Evolutionary conservation across 2,113 vertebrate species (phyloP).

Genomic region (Spea bombifrons): DNA sequence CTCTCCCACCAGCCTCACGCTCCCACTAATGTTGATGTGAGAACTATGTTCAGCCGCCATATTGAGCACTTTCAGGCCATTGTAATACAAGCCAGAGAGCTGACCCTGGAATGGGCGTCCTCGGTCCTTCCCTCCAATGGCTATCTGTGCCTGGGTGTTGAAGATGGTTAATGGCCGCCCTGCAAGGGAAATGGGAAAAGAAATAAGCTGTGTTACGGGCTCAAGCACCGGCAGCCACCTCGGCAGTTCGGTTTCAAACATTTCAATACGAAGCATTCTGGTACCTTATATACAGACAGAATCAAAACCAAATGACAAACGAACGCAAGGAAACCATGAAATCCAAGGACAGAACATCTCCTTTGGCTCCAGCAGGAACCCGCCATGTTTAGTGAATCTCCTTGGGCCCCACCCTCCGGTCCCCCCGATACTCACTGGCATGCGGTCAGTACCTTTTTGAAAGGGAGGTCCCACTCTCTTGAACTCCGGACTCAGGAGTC

Average conservation of each 20-base stretch:
- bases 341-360: too few species aligned
- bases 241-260: too few species aligned
- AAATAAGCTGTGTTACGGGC: not conserved
- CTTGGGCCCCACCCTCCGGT: too few species aligned
- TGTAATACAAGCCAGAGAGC: slow-evolving; percentile 96
- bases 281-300: too few species aligned
- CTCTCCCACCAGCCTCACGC: slow-evolving; percentile 91
- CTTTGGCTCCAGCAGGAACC: too few species aligned
- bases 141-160: slow-evolving; percentile 98
- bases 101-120: slow-evolving; percentile 96
- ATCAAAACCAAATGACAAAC: too few species aligned
- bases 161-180: slow-evolving; percentile 98
- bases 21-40: slow-evolving; percentile 94
- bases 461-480: slow-evolving; percentile 45
- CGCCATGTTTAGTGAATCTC: too few species aligned
- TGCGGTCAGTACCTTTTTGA: slow-evolving; percentile 40
- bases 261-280: too few species aligned
- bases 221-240: too few species aligned
- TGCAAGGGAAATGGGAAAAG: slow-evolving; percentile 49
- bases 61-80: slow-evolving; percentile 94
- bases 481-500: slow-evolving; percentile 48
- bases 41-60: slow-evolving; percentile 93
- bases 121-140: slow-evolving; percentile 91
- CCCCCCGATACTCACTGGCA: not conserved
- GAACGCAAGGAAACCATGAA: too few species aligned